Percentiles rank a stretch among this genome's conserved stretches.
Conservation (phyloP, 2,113 vertebrate species). For the Cyanistes caeruleus region DNA sequence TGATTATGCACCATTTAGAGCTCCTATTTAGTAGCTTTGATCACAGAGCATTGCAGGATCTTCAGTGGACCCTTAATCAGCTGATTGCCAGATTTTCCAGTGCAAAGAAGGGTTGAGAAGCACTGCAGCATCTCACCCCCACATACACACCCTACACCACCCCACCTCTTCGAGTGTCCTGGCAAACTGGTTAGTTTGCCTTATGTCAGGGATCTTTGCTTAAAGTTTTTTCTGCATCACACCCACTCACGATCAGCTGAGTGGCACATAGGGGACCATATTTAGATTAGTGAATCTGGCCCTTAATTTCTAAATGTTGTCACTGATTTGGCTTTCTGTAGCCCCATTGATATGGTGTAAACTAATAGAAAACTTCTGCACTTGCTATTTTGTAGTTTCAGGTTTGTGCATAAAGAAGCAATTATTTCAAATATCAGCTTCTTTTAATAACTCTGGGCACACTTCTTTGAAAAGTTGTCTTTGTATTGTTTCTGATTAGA, state of each 20-base stretch:
- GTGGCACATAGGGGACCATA: not conserved
- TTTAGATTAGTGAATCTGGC: not conserved
- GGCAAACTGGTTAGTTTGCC: not conserved
- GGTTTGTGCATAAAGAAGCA: not conserved
- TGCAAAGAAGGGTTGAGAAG: not conserved
- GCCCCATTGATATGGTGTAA: not conserved
- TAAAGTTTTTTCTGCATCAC: not conserved
- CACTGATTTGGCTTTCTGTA: not conserved
- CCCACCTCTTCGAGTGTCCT: not conserved
- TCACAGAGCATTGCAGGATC: not conserved
- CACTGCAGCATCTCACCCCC: not conserved
- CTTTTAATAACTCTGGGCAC: not conserved
- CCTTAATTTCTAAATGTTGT: not conserved
- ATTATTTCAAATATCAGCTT: not conserved
- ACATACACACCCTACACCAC: not conserved
- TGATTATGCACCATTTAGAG: not conserved
- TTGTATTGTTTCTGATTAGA: not conserved
- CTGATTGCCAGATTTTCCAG: not conserved
- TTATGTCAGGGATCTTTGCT: not conserved
- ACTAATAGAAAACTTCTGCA: not conserved
- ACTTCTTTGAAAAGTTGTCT: not conserved
- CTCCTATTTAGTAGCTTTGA: not conserved
- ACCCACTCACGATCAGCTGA: not conserved
- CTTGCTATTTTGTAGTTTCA: not conserved
- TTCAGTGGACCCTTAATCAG: not conserved